Evolutionary conservation across 2,888 invertebrate genomes (phyloP), one percentile per base, ranked within the genome.

Genomic region (Bellardia pandia): DNA sequence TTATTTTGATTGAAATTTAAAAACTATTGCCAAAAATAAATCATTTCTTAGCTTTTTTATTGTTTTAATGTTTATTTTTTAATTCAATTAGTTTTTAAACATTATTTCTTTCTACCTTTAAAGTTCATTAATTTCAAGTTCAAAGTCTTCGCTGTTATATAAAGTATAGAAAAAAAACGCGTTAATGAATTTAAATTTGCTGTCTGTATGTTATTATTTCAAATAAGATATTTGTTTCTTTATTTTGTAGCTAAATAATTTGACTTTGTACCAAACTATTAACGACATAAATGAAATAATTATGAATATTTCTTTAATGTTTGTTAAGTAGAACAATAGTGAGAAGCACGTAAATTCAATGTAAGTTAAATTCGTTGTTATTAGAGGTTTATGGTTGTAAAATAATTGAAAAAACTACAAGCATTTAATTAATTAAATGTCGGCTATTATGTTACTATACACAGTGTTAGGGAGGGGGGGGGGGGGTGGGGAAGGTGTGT

Each of bases 51-150:
- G 1, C 0, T 23, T 23, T 23, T 23, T 23, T 23, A 23, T 23
- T 23, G 23, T 23, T 45, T 45, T 9, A 42, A 42, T 42, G 11
- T 8, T 45, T 45, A n/a, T 45, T 11, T 13, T 45, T 45, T 45
- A 45, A 9, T 1, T 45, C 45, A 11, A 11, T 45, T 11, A 9
- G 3, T 42, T 45, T 66, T 7, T 42, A 5, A 42, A 68, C 13
- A 51, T 51, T 68, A 33, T 8, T 51, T 71, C 8, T 8, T 51
- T 71, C 8, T 75, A 37, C 37, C 1, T 37, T 37, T 37, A 37
- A 37, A 4, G 4, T 37, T 37, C 37, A 48, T 76, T 33, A 58
- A 58, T 76, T 82, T 83, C 76, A 83, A 83, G 76, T 83, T 76
- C 82, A 83, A 83, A 76, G 76, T 62, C 76, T 23, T 23, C 23